A percentile compares a stretch with the other conserved stretches of the same genome.
phyloP scores from a whole-genome alignment of 2,797 vertebrate species.

The Paratrypauchen microcephalus region DNA sequence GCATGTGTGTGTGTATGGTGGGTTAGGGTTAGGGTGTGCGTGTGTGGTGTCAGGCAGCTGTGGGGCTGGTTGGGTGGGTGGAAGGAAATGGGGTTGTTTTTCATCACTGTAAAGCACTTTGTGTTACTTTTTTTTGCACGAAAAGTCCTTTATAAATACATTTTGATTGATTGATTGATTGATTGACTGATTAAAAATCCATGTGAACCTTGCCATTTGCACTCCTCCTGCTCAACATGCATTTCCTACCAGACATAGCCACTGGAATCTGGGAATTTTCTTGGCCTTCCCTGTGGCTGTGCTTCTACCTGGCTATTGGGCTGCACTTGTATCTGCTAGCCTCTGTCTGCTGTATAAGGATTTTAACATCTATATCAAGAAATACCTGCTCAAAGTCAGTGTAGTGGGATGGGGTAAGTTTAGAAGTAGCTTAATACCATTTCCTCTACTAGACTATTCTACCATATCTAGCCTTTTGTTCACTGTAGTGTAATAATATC shows the following conservation, averaged over 20 bases:
- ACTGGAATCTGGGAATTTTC: constrained; percentile 2
- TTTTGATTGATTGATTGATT: no score
- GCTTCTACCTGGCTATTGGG: constrained; percentile 47
- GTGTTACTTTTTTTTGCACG: no score
- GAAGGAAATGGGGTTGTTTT: no score
- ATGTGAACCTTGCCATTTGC: constrained; percentile 48
- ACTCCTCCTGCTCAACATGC: constrained; percentile 55
- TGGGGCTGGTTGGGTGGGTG: no score
- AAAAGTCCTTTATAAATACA: no score
- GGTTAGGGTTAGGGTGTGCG: no score
- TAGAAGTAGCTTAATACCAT: neutral
- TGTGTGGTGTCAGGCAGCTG: no score
- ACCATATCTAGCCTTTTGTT: no score
- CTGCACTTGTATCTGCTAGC: constrained; percentile 79
- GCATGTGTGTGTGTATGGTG: no score
- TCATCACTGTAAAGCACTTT: no score
- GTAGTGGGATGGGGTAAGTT: constrained; percentile 83
- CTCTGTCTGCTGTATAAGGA: constrained; percentile 73
- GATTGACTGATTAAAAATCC: no score
- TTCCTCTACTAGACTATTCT: neutral
- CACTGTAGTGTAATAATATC: no score
- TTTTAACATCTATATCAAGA: constrained; percentile 82
- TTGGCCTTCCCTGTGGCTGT: constrained; percentile 17
- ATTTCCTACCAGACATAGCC: constrained; percentile 43
- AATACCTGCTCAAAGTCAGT: constrained; percentile 81